Percentiles rank a stretch among this genome's conserved stretches.
phyloP scores from a whole-genome alignment of 2,888 invertebrate species.

The Smittia aterrima region DNA sequence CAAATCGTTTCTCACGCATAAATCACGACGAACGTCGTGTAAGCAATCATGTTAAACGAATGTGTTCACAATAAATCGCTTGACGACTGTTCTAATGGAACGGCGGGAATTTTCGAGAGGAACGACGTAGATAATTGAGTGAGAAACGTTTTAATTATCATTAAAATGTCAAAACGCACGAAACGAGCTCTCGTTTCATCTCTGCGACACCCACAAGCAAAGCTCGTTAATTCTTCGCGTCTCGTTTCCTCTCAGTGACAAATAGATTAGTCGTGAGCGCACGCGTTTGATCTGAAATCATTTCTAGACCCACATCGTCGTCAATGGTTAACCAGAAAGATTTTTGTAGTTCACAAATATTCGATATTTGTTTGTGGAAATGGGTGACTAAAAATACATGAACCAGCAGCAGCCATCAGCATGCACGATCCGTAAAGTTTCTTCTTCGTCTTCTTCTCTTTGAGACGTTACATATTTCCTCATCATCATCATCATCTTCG shows the following conservation, averaged over 20 bases:
- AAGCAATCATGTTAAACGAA: conserved; percentile 17
- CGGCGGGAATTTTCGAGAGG: not conserved
- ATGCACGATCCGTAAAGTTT: not conserved
- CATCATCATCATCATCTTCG: conserved; percentile 18
- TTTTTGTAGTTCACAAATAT: not conserved
- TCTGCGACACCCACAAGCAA: conserved; percentile 34
- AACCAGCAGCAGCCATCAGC: not conserved
- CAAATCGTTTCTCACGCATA: conserved; percentile 35
- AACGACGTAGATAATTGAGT: conserved; percentile 40
- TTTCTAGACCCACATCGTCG: not conserved
- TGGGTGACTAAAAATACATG: conserved; percentile 17
- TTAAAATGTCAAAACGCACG: conserved; percentile 39
- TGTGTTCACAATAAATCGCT: conserved; percentile 37
- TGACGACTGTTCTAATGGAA: conserved; percentile 38
- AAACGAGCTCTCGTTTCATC: conserved; percentile 8
- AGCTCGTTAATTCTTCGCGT: conserved; percentile 9
- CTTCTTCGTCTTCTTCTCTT: not conserved
- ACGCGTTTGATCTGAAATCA: conserved; percentile 16
- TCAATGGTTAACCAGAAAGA: not conserved
- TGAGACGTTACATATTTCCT: conserved; percentile 27
- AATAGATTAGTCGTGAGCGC: conserved; percentile 29
- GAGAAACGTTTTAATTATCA: conserved; percentile 42
- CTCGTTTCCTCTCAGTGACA: conserved; percentile 24
- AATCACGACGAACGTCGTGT: conserved; percentile 32
- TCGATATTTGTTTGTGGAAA: conserved; percentile 4